Evolutionary conservation across 2,113 vertebrate species (phyloP), one percentile per base, ranked within the genome.

Genomic region (Hippolais icterina): DNA sequence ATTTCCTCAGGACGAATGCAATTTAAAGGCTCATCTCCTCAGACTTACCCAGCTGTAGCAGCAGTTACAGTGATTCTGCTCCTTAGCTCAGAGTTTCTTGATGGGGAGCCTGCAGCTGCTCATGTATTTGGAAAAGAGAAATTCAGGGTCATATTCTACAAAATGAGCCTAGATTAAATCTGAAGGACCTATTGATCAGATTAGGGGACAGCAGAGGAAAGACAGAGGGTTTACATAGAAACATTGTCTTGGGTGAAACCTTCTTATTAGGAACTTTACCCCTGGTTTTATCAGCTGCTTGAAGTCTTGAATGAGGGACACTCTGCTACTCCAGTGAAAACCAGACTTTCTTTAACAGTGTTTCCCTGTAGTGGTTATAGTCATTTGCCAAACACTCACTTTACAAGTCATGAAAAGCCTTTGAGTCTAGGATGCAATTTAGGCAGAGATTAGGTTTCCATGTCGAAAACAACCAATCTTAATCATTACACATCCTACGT

Each of bases 1-100:
- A 3, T 87, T 47, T 68, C 15, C 23, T 49, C 0, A 0, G 24
- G 8, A 14, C 11, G 1, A 23, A 11, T 49, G 53, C 49, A 22
- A 56, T 79, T 79, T 31, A 63, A 83, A n/a, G 41, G 16, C 52
- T 69, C 17, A 23, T 49, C 19, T 79, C 27, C 69, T 65, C 31
- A 63, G 29, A 50, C 3, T 61, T 59, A 15, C 2, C 11, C 25
- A 44, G 37, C 19, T 78, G 29, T 28, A 49, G 28, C 14, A 70
- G 44, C 24, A 68, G 19, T 28, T 75, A n/a, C 0, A 49, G 17
- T 15, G 37, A 56, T n/a, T 68, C 61, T 60, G 18, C 11, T 53
- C 20, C 25, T 49, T 17, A 83, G 54, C 28, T 47, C 15, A 23
- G 41, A 52, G n/a, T n/a, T 71, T 75, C 56, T 49, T 25, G 16